These are phyloP conservation scores for Ginglymostoma cirratum DNA, from an alignment of 2,113 vertebrate genomes.

Conservation along the genomic window DNA sequence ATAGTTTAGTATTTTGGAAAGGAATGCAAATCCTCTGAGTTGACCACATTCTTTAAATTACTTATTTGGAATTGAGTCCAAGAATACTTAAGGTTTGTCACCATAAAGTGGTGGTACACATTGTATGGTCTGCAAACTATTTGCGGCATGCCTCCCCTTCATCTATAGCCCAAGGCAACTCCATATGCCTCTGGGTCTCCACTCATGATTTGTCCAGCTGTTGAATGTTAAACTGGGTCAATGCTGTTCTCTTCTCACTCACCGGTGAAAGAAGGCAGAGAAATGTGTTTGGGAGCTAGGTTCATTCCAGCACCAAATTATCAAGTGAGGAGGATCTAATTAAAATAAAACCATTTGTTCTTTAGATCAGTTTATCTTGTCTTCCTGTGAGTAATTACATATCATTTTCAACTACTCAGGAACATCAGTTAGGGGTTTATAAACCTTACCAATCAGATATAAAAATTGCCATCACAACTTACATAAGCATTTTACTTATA, in stretches of 20 bases:
- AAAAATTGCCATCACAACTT: not conserved
- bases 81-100: conserved; percentile 8
- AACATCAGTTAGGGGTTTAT: not conserved
- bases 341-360: not conserved
- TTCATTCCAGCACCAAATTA: not conserved
- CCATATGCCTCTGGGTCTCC: conserved; percentile 31
- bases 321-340: not conserved
- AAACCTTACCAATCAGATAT: not conserved
- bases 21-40: not conserved
- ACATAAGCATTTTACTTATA: not conserved
- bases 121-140: not conserved
- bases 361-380: not conserved
- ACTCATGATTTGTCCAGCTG: conserved; percentile 8
- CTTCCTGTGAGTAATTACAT: not conserved
- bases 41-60: not conserved
- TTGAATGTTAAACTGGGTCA: conserved; percentile 7
- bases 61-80: conserved; percentile 10
- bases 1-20: not conserved
- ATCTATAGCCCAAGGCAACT: conserved; percentile 4
- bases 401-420: not conserved
- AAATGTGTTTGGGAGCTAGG: not conserved
- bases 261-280: not conserved
- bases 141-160: not conserved
- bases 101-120: not conserved
- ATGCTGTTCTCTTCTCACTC: not conserved